Evolutionary conservation across 2,113 vertebrate species (phyloP).

Genomic region (Neopipo cinnamomea): DNA sequence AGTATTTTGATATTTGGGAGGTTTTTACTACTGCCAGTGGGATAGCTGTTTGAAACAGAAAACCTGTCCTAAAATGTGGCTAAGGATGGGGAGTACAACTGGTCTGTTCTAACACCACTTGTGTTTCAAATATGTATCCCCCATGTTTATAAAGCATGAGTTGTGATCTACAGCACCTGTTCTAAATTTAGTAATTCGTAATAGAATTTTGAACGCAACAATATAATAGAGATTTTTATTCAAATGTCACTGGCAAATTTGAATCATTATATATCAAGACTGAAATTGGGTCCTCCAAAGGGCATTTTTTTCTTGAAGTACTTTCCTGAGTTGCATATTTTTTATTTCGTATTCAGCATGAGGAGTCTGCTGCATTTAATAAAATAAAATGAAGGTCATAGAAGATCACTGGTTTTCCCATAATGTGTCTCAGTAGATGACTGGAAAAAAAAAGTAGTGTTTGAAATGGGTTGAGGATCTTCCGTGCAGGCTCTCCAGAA

Average conservation of each 20-base stretch:
- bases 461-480: constrained; percentile 51
- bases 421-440: constrained; percentile 28
- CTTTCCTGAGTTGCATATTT: constrained; percentile 61
- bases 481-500: background rate
- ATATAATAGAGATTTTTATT: constrained; percentile 46
- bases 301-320: constrained; percentile 62
- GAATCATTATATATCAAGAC: background rate
- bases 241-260: constrained; percentile 26
- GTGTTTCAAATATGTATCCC: background rate
- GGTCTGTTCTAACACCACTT: background rate
- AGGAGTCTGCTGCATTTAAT: constrained; percentile 73
- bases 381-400: constrained; percentile 68
- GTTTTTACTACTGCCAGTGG: background rate
- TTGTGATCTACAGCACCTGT: background rate
- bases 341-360: constrained; percentile 63
- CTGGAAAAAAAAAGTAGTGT: constrained; percentile 65
- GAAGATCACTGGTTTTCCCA: constrained; percentile 41
- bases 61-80: background rate
- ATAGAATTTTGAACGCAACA: constrained; percentile 30
- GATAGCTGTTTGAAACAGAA: background rate
- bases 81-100: background rate
- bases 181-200: constrained; percentile 7
- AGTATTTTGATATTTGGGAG: background rate
- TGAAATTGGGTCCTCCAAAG: constrained; percentile 43
- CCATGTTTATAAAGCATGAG: background rate